These are phyloP conservation scores for Plemyria rubiginata DNA, from an alignment of 2,888 invertebrate species.

Conservation along the genomic window DNA sequence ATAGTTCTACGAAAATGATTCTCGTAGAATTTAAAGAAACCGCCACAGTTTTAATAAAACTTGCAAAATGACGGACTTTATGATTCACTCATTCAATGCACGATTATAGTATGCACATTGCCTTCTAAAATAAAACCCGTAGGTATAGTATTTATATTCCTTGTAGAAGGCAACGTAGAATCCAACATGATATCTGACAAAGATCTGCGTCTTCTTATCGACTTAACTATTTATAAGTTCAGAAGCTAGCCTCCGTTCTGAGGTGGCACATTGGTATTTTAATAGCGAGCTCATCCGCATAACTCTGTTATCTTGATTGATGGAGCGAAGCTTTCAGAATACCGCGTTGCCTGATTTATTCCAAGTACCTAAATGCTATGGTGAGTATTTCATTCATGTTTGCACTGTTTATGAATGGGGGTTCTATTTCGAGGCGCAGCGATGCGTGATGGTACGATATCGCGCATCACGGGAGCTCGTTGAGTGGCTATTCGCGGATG, in stretches of 20 bases:
- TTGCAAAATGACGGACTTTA: too few species aligned
- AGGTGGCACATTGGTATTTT: constrained; percentile 77
- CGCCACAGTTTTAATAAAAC: too few species aligned
- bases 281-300: constrained; percentile 75
- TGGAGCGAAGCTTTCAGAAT: constrained; percentile 65
- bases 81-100: too few species aligned
- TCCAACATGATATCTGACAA: too few species aligned
- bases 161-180: too few species aligned
- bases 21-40: too few species aligned
- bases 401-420: constrained; percentile 74
- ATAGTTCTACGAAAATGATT: too few species aligned
- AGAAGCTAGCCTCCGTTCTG: constrained; percentile 53
- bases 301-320: constrained; percentile 78
- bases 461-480: constrained; percentile 56
- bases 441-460: constrained; percentile 68
- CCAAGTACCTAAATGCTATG: constrained; percentile 55
- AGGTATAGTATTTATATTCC: too few species aligned
- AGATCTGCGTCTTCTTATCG: too few species aligned
- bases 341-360: constrained; percentile 65
- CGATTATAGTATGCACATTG: too few species aligned
- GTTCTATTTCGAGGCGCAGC: constrained; percentile 69
- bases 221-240: constrained; percentile 1
- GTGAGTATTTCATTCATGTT: constrained; percentile 69
- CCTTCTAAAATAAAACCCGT: too few species aligned
- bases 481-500: constrained; percentile 67